Conservation (phyloP, 2,888 invertebrate genomes). For the Graphium colonna region DNA sequence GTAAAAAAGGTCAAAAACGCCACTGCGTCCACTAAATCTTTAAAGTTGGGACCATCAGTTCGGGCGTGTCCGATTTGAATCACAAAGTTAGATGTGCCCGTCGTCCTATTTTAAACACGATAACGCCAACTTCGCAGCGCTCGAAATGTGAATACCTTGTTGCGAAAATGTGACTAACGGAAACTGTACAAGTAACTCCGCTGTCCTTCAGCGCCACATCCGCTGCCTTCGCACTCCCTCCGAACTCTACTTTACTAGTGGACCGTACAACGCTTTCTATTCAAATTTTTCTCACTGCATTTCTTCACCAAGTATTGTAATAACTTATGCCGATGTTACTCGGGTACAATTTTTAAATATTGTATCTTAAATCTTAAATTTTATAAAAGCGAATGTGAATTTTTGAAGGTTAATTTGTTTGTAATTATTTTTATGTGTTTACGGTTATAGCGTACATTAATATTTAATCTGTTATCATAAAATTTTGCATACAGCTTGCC, state of each 20-base stretch:
- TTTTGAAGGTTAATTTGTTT: too few relatives aligned
- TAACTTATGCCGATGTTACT: slow-evolving; percentile 16
- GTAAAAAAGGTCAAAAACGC: neutral
- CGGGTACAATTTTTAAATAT: slow-evolving; percentile 7
- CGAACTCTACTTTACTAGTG: slow-evolving; percentile 23
- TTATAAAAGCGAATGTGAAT: too few relatives aligned
- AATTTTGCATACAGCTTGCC: too few relatives aligned
- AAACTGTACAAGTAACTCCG: slow-evolving; percentile 75
- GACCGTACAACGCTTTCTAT: slow-evolving; percentile 45
- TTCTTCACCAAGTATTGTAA: slow-evolving; percentile 9
- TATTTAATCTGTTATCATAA: too few relatives aligned
- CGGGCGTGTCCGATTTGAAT: slow-evolving; percentile 69
- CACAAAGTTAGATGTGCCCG: slow-evolving; percentile 77
- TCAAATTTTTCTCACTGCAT: slow-evolving; percentile 50
- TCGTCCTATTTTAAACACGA: slow-evolving; percentile 78
- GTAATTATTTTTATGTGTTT: too few relatives aligned
- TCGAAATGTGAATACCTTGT: slow-evolving; percentile 80
- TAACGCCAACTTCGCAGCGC: slow-evolving; percentile 77
- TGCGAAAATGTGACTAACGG: slow-evolving; percentile 79
- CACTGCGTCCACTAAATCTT: neutral
- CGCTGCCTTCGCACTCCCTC: slow-evolving; percentile 29
- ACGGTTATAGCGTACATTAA: too few relatives aligned
- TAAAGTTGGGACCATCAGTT: slow-evolving; percentile 19
- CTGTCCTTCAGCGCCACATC: slow-evolving; percentile 60
- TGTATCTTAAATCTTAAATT: too few relatives aligned